Conservation (phyloP, 2,888 invertebrate genomes). For the Bugula neritina region DNA sequence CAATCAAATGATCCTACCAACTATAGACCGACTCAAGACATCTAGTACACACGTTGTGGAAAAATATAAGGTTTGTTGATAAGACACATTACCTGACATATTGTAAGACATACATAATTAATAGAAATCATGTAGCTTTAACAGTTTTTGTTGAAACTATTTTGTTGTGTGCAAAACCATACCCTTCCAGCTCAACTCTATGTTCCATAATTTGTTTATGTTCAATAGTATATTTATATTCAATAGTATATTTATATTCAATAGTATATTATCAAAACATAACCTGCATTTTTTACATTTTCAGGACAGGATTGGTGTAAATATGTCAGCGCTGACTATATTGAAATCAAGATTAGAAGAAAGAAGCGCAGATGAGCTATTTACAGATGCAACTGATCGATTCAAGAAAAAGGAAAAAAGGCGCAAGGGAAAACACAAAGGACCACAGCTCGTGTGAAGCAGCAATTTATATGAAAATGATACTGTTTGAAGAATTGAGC, state of each 20-base stretch:
- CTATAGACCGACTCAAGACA: conserved; percentile 62
- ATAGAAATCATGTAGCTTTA: neutral
- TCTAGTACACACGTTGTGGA: conserved; percentile 44
- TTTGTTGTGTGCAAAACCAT: too few relatives aligned
- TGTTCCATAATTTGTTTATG: too few relatives aligned
- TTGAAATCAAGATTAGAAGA: conserved; percentile 71
- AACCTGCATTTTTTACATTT: too few relatives aligned
- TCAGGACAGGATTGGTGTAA: conserved; percentile 77
- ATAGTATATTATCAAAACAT: too few relatives aligned
- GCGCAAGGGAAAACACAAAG: conserved; percentile 56
- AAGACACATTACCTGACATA: neutral
- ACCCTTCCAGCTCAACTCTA: too few relatives aligned
- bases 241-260: too few relatives aligned
- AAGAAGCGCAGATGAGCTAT: conserved; percentile 68
- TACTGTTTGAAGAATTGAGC: neutral
- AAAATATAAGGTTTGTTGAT: conserved; percentile 61
- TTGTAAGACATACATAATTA: neutral
- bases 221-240: too few relatives aligned
- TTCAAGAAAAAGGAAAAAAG: conserved; percentile 63
- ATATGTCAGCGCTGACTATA: conserved; percentile 73
- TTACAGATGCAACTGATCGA: conserved; percentile 67
- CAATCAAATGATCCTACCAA: conserved; percentile 64
- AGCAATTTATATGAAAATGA: neutral
- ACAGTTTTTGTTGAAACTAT: too few relatives aligned
- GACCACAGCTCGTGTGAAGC: neutral